A percentile compares a stretch with the other conserved stretches of the same genome.
phyloP scores from a whole-genome alignment of 2,888 invertebrate genomes.

The Tinea pellionella region DNA sequence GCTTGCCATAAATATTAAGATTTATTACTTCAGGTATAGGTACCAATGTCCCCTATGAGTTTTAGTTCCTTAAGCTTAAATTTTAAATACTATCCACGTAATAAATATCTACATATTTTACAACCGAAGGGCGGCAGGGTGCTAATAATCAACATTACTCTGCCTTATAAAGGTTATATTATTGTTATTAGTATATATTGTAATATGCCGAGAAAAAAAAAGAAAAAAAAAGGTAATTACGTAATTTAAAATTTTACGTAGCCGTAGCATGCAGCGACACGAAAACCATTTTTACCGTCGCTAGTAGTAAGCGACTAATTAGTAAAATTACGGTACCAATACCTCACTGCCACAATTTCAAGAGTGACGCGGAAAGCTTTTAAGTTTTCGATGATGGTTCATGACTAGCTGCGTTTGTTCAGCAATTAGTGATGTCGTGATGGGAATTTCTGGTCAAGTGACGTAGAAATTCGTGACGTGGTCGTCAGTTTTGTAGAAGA shows the following conservation, averaged over 20 bases:
- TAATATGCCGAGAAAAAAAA: too few species aligned
- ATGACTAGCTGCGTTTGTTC: not conserved
- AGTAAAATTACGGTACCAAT: not conserved
- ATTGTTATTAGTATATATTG: too few species aligned
- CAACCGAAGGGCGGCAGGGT: too few species aligned
- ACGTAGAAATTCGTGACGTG: not conserved
- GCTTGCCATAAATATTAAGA: not conserved
- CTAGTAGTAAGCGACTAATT: not conserved
- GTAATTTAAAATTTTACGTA: not conserved
- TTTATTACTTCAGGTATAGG: too few species aligned
- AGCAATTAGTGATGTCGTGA: conserved; percentile 10
- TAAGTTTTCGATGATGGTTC: not conserved
- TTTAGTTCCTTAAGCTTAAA: not conserved
- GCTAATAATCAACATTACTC: too few species aligned
- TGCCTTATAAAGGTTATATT: too few species aligned
- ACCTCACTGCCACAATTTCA: not conserved
- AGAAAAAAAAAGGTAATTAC: not conserved
- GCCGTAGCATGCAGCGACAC: not conserved
- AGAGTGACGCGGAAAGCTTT: not conserved
- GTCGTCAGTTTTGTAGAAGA: not conserved
- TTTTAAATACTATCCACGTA: too few species aligned
- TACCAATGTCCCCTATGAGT: not conserved
- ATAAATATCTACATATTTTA: too few species aligned
- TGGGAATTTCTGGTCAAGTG: not conserved
- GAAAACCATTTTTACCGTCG: not conserved